phyloP scores from a whole-genome alignment of 1,140 invertebrate genomes.

The Penaeus japonicus region DNA sequence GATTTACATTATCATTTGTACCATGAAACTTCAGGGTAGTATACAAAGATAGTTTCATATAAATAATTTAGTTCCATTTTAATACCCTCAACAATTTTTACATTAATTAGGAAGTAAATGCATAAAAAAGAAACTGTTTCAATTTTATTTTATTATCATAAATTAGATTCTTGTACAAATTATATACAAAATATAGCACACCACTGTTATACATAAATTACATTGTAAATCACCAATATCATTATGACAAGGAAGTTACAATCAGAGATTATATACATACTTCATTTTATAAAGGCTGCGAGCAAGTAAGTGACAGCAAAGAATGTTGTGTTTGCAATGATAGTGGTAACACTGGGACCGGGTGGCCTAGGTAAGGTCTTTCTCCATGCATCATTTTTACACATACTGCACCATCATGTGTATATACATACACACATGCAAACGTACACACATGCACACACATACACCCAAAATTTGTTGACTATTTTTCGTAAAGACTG shows the following conservation, averaged over 20 bases:
- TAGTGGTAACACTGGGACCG: conserved; percentile 15
- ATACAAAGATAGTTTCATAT: too few relatives aligned
- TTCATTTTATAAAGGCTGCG: conserved; percentile 8
- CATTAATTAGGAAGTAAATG: background rate
- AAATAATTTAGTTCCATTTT: conserved; percentile 3
- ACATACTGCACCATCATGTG: background rate
- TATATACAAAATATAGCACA: conserved; percentile 55
- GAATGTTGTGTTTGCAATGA: background rate
- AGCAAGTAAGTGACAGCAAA: conserved; percentile 20
- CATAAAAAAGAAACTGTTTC: background rate
- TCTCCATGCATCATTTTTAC: background rate
- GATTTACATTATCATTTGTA: too few relatives aligned
- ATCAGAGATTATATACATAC: conserved; percentile 34
- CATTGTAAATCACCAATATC: conserved; percentile 53
- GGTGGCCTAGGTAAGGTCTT: conserved; percentile 10
- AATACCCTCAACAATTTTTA: background rate
- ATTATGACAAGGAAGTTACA: conserved; percentile 47
- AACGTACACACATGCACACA: background rate
- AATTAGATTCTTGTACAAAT: conserved; percentile 55
- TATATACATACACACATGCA: background rate
- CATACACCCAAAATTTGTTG: too few relatives aligned
- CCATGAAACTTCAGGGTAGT: too few relatives aligned
- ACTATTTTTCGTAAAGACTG: too few relatives aligned
- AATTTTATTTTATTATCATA: conserved; percentile 52
- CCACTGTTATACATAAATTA: conserved; percentile 55